A percentile compares a stretch with the other conserved stretches of the same genome.
phyloP scores from a whole-genome alignment of 2,797 vertebrate genomes.

The Brachymystax lenok region DNA sequence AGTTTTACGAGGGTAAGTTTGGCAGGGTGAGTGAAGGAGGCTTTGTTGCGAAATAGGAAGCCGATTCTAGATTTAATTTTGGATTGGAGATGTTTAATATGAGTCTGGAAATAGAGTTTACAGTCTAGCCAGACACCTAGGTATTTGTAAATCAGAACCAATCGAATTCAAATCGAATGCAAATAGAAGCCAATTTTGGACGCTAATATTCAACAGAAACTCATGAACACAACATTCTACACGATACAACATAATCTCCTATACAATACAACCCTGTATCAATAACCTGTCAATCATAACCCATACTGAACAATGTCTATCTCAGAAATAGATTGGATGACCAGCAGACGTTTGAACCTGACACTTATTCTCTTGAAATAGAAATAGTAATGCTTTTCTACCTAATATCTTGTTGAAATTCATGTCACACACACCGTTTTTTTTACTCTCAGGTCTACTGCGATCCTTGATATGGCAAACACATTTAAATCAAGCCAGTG shows the following conservation, averaged over 20 bases:
- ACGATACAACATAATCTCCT: neutral
- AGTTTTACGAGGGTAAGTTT: no score
- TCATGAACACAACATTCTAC: conserved; percentile 64
- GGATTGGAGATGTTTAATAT: no score
- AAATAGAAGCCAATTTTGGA: conserved; percentile 61
- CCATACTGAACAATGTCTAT: conserved; percentile 23
- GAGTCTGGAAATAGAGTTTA: no score
- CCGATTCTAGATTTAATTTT: no score
- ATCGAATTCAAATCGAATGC: conserved; percentile 65
- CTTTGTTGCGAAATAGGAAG: no score
- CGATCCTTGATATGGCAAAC: conserved; percentile 11
- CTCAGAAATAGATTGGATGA: conserved; percentile 30
- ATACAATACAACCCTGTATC: conserved; percentile 11
- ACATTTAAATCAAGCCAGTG: conserved; percentile 25
- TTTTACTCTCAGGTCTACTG: conserved; percentile 18
- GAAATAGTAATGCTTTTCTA: neutral
- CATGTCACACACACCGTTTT: neutral
- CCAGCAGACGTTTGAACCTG: neutral
- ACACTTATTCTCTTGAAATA: neutral
- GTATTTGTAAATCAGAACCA: no score
- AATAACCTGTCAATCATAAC: conserved; percentile 20
- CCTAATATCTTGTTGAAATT: neutral
- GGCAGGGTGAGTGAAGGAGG: no score
- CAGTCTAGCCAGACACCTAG: no score
- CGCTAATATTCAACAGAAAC: conserved; percentile 54